A percentile compares a stretch with the other conserved stretches of the same genome.
Evolutionary conservation across 2,113 vertebrate genomes (phyloP).

Genomic region (Corynorhinus townsendii): DNA sequence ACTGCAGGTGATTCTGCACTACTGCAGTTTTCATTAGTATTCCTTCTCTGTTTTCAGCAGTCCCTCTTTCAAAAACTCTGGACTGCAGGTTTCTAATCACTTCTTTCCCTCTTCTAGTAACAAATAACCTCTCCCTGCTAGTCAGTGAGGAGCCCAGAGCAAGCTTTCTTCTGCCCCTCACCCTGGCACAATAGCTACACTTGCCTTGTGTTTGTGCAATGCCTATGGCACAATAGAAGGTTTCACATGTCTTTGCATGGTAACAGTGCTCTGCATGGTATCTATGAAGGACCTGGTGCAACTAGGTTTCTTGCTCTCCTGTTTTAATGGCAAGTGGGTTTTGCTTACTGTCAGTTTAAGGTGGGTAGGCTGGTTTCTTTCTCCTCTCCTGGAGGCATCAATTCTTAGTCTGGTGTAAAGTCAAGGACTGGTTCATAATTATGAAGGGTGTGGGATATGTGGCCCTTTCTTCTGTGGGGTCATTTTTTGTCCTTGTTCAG

Average conservation of each 20-base stretch:
- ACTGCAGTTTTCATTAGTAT: not conserved
- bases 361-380: not conserved
- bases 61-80: not conserved
- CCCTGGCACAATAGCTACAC: not conserved
- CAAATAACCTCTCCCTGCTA: not conserved
- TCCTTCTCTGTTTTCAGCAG: not conserved
- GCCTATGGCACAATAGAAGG: not conserved
- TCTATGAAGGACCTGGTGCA: not conserved
- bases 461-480: not conserved
- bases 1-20: too few relatives aligned
- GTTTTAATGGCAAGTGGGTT: not conserved
- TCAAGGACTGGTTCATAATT: not conserved
- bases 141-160: not conserved
- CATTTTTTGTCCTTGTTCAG: not conserved
- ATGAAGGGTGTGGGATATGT: not conserved
- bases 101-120: not conserved
- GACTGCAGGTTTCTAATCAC: not conserved
- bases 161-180: not conserved
- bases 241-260: not conserved
- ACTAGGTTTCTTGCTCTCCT: not conserved
- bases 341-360: not conserved
- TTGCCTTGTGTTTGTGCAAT: not conserved
- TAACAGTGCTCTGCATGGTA: not conserved
- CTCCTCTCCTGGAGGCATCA: not conserved
- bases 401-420: not conserved